Percentiles rank a stretch among this genome's conserved stretches.
Evolutionary conservation across 2,888 invertebrate genomes (phyloP).

Genomic region (Odontocolon sp.): DNA sequence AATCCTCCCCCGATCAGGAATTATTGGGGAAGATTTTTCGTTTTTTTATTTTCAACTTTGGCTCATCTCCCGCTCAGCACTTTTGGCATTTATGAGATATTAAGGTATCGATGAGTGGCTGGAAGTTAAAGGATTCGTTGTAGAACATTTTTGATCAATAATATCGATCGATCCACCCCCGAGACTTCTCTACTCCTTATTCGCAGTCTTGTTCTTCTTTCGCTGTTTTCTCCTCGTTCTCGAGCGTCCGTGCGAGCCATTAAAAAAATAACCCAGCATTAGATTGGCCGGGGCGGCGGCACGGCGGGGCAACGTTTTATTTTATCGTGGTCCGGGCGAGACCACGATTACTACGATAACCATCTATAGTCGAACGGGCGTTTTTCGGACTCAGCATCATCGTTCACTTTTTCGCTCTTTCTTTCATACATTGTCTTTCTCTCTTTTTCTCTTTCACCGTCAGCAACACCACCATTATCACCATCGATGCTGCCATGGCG

Average conservation of each 20-base stretch:
- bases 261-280: conserved; percentile 70
- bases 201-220: conserved; percentile 21
- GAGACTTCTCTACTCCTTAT: conserved; percentile 46
- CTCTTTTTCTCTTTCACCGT: conserved; percentile 27
- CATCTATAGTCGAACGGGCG: conserved; percentile 68
- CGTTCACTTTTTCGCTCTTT: conserved; percentile 53
- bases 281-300: conserved; percentile 63
- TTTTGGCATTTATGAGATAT: neutral
- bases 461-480: conserved; percentile 59
- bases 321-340: conserved; percentile 67
- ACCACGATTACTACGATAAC: conserved; percentile 75
- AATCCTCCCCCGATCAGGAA: neutral
- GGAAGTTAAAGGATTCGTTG: conserved; percentile 9
- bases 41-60: conserved; percentile 14
- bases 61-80: neutral
- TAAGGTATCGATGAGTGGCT: neutral
- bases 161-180: conserved; percentile 50
- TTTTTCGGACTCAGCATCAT: conserved; percentile 65
- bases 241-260: conserved; percentile 61
- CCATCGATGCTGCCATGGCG: conserved; percentile 60
- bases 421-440: neutral
- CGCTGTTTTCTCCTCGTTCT: conserved; percentile 59
- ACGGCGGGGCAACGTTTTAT: conserved; percentile 65
- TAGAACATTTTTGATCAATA: conserved; percentile 20
- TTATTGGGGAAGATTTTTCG: neutral